Base-by-base conservation (phyloP, 2,113 vertebrate species). In the Catharus minimus region DNA sequence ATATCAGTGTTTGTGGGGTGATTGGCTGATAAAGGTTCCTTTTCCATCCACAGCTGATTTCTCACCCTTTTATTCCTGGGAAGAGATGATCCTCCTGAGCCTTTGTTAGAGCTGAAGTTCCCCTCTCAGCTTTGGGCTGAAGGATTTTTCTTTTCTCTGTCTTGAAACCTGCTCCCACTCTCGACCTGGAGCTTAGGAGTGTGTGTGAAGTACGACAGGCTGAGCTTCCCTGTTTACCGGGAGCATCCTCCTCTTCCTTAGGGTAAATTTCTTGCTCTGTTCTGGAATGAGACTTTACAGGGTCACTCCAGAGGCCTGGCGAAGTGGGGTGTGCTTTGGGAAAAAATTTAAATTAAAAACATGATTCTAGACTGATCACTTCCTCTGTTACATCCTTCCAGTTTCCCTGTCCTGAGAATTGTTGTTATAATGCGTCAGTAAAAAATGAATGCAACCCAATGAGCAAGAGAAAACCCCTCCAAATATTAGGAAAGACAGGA, bases 61-160 rank as follows among this genome's bases (percentile, higher is more conserved):
- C 81, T 76, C 86, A 38, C 73, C 44, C 13, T 46, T 66, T 77
- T 77, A 47, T 46, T 67, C 32, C 36, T 39, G 15, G 32, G 62
- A 62, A 89, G 41, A 57, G 32, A 11, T 0, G 7, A 56, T 75
- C 30, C 28, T 78, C 43, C 46, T 14, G 28, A 66, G 67, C 46
- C 16, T 75, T 90, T 92, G 49, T 62, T 72, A 66, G 67, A 86
- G 58, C 46, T 90, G 71, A 78, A 38, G 44, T 56, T 81, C 36
- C 38, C 41, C 13, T 92, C 65, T 16, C 28, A 78, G 88, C 81
- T 89, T 90, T 41, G 92, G 83, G 78, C 77, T 79, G 44, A 68
- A 64, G 47, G 55, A 0, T 66, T 91, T 93, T 88, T 27, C 52
- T 78, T 74, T 80, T 46, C 71, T 58, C 41, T 61, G 17, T n/a